These are phyloP conservation scores for Apodemia hepburni DNA, from an alignment of 2,888 invertebrate species.

Conservation along the genomic window DNA sequence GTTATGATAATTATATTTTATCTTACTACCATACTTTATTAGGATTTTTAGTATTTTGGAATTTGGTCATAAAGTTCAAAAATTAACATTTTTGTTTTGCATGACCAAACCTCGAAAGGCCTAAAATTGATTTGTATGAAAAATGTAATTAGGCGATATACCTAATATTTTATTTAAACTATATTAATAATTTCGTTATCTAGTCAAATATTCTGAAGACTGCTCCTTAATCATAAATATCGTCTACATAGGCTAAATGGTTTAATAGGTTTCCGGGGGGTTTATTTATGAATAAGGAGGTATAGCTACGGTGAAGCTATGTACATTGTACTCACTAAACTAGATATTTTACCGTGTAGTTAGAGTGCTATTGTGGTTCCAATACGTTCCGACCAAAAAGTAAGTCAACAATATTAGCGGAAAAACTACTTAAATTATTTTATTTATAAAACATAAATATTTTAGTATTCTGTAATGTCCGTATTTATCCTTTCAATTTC, in stretches of 20 bases:
- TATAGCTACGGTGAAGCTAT: not conserved
- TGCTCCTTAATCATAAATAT: constrained; percentile 19
- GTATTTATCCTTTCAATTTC: too few relatives aligned
- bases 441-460: too few relatives aligned
- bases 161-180: not conserved
- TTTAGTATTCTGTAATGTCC: too few relatives aligned
- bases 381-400: not conserved
- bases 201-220: constrained; percentile 18
- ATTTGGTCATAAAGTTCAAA: too few relatives aligned
- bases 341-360: not conserved
- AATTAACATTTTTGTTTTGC: not conserved
- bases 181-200: constrained; percentile 12
- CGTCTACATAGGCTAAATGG: not conserved
- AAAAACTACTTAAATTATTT: too few relatives aligned
- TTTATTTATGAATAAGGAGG: constrained; percentile 5
- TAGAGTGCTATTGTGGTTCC: not conserved
- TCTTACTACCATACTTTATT: too few relatives aligned
- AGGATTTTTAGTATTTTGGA: too few relatives aligned
- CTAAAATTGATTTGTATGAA: not conserved
- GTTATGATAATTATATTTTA: too few relatives aligned
- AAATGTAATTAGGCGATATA: not conserved
- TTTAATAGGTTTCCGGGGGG: not conserved
- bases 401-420: too few relatives aligned
- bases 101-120: not conserved
- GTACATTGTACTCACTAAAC: not conserved